A percentile compares a stretch with the other conserved stretches of the same genome.
These are phyloP conservation scores for Metridium senile DNA, from an alignment of 92 coral and sea anemone species.

Conservation along the genomic window DNA sequence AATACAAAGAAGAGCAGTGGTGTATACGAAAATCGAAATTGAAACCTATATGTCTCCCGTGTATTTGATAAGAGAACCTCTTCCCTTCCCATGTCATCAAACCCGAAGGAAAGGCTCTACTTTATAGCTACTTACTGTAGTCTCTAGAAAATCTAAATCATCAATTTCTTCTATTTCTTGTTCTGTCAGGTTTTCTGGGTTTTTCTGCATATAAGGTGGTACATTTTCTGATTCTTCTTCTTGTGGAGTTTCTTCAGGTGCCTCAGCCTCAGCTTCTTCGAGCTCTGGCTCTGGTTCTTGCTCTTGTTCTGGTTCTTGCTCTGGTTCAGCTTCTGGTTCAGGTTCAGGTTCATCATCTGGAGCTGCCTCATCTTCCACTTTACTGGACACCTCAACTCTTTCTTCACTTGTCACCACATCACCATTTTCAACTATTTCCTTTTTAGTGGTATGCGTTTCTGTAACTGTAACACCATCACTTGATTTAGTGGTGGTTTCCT, in stretches of 20 bases:
- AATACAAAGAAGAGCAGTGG: no score
- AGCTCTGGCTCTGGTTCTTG: constrained; percentile 21
- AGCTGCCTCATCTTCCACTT: constrained; percentile 30
- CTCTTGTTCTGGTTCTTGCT: constrained; percentile 22
- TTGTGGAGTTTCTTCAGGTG: constrained; percentile 20
- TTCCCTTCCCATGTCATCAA: no score
- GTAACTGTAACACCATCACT: constrained; percentile 28
- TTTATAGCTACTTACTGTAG: constrained; percentile 82
- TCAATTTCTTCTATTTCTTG: constrained; percentile 76
- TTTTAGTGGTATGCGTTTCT: constrained; percentile 39
- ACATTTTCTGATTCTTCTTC: constrained; percentile 47
- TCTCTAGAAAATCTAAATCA: constrained; percentile 86
- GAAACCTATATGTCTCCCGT: no score
- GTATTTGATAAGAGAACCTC: no score
- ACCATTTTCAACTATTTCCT: constrained; percentile 57
- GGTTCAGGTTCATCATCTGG: constrained; percentile 41
- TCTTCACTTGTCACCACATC: constrained; percentile 52
- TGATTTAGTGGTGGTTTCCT: constrained; percentile 9
- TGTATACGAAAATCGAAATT: no score
- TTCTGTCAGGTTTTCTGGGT: constrained; percentile 61
- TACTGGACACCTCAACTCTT: constrained; percentile 31
- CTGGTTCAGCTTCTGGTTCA: constrained; percentile 16
- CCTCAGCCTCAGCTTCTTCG: constrained; percentile 28
- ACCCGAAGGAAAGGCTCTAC: no score
- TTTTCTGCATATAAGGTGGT: constrained; percentile 28